Evolutionary conservation across 2,113 vertebrate genomes (phyloP).

Genomic region (Pseudorasbora parva): DNA sequence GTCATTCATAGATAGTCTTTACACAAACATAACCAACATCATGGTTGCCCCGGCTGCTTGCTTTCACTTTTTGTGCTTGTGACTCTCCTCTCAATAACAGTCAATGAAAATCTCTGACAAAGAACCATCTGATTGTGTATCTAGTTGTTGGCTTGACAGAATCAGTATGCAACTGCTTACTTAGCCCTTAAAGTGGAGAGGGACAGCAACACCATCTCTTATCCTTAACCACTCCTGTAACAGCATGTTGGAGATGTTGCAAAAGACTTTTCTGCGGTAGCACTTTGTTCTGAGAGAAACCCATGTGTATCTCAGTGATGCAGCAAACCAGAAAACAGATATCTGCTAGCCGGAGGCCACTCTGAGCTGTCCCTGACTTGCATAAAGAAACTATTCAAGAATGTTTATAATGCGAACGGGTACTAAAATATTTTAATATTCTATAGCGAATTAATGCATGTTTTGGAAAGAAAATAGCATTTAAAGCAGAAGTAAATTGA

Average conservation of each 20-base stretch:
- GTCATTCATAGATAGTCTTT: conserved; percentile 84
- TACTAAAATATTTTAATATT: neutral
- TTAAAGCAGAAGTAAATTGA: neutral
- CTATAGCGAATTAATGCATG: too few species aligned
- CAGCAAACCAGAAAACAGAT: neutral
- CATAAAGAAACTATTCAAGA: neutral
- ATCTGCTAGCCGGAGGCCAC: neutral
- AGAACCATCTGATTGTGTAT: conserved; percentile 75
- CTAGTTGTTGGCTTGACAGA: conserved; percentile 66
- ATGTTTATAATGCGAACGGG: neutral
- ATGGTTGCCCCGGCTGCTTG: conserved; percentile 78
- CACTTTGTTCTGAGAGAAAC: conserved; percentile 11
- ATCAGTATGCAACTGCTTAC: conserved; percentile 73
- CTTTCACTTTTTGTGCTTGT: conserved; percentile 78
- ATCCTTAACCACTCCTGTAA: conserved; percentile 43
- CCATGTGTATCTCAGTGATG: neutral
- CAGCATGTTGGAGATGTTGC: conserved; percentile 42
- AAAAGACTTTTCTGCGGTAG: conserved; percentile 36
- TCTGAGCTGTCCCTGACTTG: neutral
- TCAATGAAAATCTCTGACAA: conserved; percentile 80
- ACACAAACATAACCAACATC: conserved; percentile 84
- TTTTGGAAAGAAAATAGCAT: too few species aligned
- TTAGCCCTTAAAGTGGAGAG: conserved; percentile 64
- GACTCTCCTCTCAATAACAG: conserved; percentile 78
- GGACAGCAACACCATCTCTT: conserved; percentile 55